Evolutionary conservation across 2,113 vertebrate genomes (phyloP).

Genomic region (Cavia porcellus): DNA sequence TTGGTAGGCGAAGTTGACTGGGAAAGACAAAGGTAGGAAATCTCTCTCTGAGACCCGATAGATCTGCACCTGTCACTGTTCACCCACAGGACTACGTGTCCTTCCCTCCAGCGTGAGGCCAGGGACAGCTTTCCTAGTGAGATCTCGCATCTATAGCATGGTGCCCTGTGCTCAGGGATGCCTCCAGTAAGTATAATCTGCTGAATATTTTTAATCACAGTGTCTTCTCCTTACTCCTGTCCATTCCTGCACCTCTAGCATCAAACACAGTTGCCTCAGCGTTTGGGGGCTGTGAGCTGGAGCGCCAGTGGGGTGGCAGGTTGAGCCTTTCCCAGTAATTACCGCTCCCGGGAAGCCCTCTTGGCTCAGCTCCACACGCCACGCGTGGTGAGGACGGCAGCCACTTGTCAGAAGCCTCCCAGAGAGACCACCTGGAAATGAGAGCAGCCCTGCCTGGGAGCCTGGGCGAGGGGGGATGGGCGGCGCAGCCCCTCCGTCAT

Average conservation of each 20-base stretch:
- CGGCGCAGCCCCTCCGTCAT: conserved; percentile 64
- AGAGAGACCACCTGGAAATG: conserved; percentile 84
- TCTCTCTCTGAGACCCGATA: background rate
- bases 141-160: background rate
- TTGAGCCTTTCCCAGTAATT: conserved; percentile 81
- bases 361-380: conserved; percentile 70
- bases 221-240: background rate
- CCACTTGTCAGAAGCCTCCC: conserved; percentile 84
- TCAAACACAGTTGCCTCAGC: background rate
- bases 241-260: conserved; percentile 32
- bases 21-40: background rate
- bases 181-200: background rate
- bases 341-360: conserved; percentile 81
- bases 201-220: background rate
- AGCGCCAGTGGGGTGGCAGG: conserved; percentile 56
- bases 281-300: conserved; percentile 27
- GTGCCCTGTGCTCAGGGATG: accelerated
- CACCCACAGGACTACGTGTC: background rate
- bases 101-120: background rate
- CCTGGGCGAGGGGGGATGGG: conserved; percentile 53
- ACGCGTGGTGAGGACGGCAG: conserved; percentile 62
- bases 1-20: background rate
- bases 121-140: background rate
- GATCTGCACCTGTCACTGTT: background rate
- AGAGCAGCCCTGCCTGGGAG: conserved; percentile 69